Evolutionary conservation across 2,888 invertebrate genomes (phyloP).

Genomic region (Sinopyrophorus schimmeli): DNA sequence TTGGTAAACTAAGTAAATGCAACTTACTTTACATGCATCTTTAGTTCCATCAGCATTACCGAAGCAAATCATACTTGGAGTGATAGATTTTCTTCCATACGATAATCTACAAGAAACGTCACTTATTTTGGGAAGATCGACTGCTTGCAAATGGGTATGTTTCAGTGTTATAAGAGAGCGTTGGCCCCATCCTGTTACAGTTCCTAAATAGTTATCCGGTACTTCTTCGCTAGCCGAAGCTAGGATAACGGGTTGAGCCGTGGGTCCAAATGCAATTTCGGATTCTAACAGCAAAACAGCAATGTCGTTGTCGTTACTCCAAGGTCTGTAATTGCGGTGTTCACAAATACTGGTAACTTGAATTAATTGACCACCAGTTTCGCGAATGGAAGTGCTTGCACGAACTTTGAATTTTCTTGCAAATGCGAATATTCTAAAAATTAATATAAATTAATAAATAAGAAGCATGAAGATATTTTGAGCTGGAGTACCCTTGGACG

Average conservation of each 20-base stretch:
- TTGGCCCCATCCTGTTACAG: slow-evolving; percentile 24
- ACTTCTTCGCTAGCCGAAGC: background rate
- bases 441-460: too few species aligned
- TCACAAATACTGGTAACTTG: background rate
- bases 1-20: too few species aligned
- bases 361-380: slow-evolving; percentile 23
- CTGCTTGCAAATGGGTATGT: slow-evolving; percentile 43
- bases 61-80: slow-evolving; percentile 3
- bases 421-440: too few species aligned
- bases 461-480: too few species aligned
- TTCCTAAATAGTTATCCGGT: slow-evolving; percentile 1
- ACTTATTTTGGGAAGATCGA: slow-evolving; percentile 41
- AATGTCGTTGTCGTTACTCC: slow-evolving; percentile 1
- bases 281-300: slow-evolving; percentile 3
- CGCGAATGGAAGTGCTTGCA: slow-evolving; percentile 25
- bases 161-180: slow-evolving; percentile 30
- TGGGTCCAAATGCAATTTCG: background rate
- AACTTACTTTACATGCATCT: slow-evolving; percentile 11
- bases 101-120: slow-evolving; percentile 40
- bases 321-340: background rate
- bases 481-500: too few species aligned
- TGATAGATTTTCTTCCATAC: slow-evolving; percentile 8
- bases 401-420: too few species aligned
- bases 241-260: background rate
- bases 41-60: slow-evolving; percentile 4